Evolutionary conservation across 2,113 vertebrate species (phyloP), one percentile per base, ranked within the genome.

Genomic region (Eulemur rufifrons): DNA sequence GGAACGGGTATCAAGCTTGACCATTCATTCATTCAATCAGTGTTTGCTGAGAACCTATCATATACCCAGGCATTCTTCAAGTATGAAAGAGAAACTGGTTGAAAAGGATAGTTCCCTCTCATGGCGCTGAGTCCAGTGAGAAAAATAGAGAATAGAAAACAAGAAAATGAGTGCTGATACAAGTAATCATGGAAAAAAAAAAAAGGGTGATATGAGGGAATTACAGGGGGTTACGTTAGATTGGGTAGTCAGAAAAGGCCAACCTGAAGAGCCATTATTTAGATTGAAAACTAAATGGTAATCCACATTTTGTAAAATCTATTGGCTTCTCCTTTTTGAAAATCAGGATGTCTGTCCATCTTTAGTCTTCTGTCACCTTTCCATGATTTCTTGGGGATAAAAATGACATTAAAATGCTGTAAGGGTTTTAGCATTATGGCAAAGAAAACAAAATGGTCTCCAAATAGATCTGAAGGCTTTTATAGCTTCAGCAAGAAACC

Each of bases 71-170:
- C 37, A 76, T 87, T 59, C 47, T 73, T 86, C 74, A 95, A 87
- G 66, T 42, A 61, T 25, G 11, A 71, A 52, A 78, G 71, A 91
- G 63, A 71, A 42, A 87, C 54, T n/a, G 56, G 59, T 81, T 88
- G 84, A 39, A 87, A 92, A 82, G 56, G n/a, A 85, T 42, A 78
- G 42, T 71, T 87, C 59, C 63, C 45, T 91, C 54, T 95, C 29
- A 78, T 42, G 15, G 63, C 82, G 10, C 59, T 59, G 39, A 76
- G 25, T 82, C 32, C 74, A 77, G 50, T 59, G 59, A 93, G 52
- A 82, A 32, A 82, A 84, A 61, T 2, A 61, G 27, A 95, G 4
- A 64, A 77, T 47, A 34, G 25, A 56, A 81, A 71, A 95, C 21
- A 77, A 59, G 61, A 91, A 81, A 91, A 37, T 64, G 17, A 92